These are phyloP conservation scores for Meda fulgida DNA, from an alignment of 2,797 vertebrate genomes.

Conservation along the genomic window DNA sequence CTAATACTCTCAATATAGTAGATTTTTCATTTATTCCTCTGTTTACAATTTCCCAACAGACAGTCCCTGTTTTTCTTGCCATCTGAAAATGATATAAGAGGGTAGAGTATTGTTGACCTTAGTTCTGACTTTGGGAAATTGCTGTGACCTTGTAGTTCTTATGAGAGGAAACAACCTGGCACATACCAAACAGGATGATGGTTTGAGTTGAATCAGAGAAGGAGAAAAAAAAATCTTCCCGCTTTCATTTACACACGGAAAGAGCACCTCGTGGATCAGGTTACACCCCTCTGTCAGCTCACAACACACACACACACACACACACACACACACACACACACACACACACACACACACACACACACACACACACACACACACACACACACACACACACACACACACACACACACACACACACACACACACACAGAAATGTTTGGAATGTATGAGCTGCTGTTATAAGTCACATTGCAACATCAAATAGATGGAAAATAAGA, in stretches of 20 bases:
- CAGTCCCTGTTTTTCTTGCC: conserved; percentile 67
- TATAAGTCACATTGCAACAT: conserved; percentile 73
- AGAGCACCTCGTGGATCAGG: conserved; percentile 70
- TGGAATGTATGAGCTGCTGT: conserved; percentile 44
- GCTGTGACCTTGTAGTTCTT: conserved; percentile 75
- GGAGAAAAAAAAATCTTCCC: conserved; percentile 53
- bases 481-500: conserved; percentile 55
- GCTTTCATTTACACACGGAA: conserved; percentile 65
- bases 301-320: conserved; percentile 50
- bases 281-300: conserved; percentile 69
- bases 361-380: conserved; percentile 65
- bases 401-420: conserved; percentile 40
- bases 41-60: conserved; percentile 47
- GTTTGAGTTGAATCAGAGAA: conserved; percentile 65
- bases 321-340: conserved; percentile 34
- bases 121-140: conserved; percentile 80
- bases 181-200: conserved; percentile 65
- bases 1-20: background rate
- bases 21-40: conserved; percentile 39
- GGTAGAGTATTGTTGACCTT: conserved; percentile 75
- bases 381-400: background rate
- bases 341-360: conserved; percentile 49
- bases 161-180: conserved; percentile 77
- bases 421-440: conserved; percentile 33
- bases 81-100: conserved; percentile 75